Evolutionary conservation across 2,113 vertebrate genomes (phyloP), one percentile per base, ranked within the genome.

Genomic region (Serilophus lunatus): DNA sequence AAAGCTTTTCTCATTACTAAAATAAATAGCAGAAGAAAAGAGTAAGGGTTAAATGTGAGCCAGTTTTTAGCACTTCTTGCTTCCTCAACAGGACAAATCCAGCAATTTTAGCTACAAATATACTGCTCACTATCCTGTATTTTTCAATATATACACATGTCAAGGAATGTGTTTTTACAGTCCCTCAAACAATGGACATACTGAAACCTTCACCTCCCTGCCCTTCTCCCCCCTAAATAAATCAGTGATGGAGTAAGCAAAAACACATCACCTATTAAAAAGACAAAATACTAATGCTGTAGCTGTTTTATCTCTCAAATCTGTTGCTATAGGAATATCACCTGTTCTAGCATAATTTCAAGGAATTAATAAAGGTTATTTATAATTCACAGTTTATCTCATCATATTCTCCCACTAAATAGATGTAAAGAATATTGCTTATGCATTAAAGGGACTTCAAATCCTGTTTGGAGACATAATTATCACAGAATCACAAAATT

Each of bases 151-250:
- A n/a, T 22, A 61, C 9, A n/a, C 0, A 2, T 12, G 25, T 38
- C 28, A 2, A 70, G 18, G 49, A 88, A 70, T 23, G 12, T 23
- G 49, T 76, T 80, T 82, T 90, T 74, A 68, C 35, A 85, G 9
- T 31, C 22, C 29, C 20, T 53, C 42, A 38, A 65, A 78, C 22
- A 53, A 10, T 29, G 20, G 16, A 16, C 12, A 17, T 50, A 23
- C 51, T 64, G 50, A 69, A 82, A 65, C 13, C 15, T 65, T 66
- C 60, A 9, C 15, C 38, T 65, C 45, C 33, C 49, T 10, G 16
- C 35, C 20, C 1, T 0, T 3, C 3, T 12, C 40, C 20, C 13
- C 13, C 4, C 42, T 35, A 81, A 54, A 60, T 7, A 75, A 64
- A 42, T 29, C n/a, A 64, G 4, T 20, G 25, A 38, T 26, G 12